Percentiles rank a stretch among this genome's conserved stretches.
These are phyloP conservation scores for Brachyrhaphis roseni DNA, from an alignment of 2,797 vertebrate genomes.

Conservation along the genomic window DNA sequence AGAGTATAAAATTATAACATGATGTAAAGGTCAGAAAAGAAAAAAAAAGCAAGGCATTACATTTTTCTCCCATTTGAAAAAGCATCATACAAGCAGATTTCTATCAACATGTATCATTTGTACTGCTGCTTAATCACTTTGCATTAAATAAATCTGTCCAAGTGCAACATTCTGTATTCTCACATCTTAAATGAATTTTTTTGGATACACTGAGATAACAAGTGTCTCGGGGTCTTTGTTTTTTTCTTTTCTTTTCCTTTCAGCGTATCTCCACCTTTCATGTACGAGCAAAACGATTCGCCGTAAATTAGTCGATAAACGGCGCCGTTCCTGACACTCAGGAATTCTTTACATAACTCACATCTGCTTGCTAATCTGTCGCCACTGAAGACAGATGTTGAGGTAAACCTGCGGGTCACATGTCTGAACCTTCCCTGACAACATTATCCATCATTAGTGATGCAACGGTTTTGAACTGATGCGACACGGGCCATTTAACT, in stretches of 20 bases:
- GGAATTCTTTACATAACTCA: constrained; percentile 11
- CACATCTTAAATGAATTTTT: neutral
- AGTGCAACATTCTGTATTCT: neutral
- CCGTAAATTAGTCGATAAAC: constrained; percentile 11
- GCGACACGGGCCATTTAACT: constrained; percentile 14
- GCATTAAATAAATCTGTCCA: constrained; percentile 17
- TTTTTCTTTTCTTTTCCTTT: constrained; percentile 5
- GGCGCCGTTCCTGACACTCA: neutral
- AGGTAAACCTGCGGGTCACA: constrained; percentile 14
- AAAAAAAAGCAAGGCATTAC: neutral
- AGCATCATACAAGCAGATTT: neutral
- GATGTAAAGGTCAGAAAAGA: neutral
- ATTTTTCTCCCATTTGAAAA: neutral
- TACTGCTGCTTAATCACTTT: constrained; percentile 11
- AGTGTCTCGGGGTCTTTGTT: neutral
- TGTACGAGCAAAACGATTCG: constrained; percentile 9
- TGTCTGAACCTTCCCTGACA: constrained; percentile 20
- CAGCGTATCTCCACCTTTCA: neutral
- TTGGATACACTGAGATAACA: constrained; percentile 3
- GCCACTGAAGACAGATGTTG: constrained; percentile 29
- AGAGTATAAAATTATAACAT: no score
- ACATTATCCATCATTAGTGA: constrained; percentile 31
- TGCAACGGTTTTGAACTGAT: constrained; percentile 19
- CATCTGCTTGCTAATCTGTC: constrained; percentile 26
- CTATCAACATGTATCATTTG: neutral